Base-by-base conservation (phyloP, 2,797 vertebrate genomes). In the Rhinichthys osculus region DNA sequence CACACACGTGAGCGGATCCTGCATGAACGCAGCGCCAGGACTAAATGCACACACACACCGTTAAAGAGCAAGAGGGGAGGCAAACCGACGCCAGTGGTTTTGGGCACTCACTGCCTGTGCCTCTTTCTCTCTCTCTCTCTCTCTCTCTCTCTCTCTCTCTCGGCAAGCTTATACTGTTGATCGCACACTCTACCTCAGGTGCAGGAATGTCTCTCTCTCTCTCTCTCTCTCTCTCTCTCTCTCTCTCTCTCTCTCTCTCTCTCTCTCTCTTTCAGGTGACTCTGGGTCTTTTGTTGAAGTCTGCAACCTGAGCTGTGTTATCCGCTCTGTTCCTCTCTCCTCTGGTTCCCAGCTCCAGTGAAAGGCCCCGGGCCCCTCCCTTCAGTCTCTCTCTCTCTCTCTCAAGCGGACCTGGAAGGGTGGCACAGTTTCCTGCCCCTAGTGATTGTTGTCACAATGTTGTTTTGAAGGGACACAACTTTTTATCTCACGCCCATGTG, bases 341-440 rank as follows among this genome's bases (percentile, higher is more conserved):
- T 89, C 81, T 84, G 70, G 79, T 88, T 90, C 89, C 85, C 83
- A 89, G 86, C 78, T 79, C 72, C 59, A 66, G 44, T 89, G 78
- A 88, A 87, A 87, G 86, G 52, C 79, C 59, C 81, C 23, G 90
- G 69, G 90, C 62, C 27, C 81, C 84, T 78, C 88, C 64, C 81
- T 85, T 78, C 35, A 40, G 17, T 38, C 79, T 72, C 57, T 73
- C 64, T 54, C 79, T 72, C 57, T 64, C 54, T 69, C 84, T 62
- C 83, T 81, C 64, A 7, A 27, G 70, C 52, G 74, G 54, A 79
- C 83, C 82, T 85, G 85, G 86, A 89, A 91, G 94, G 94, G 94
- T 94, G 94, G 95, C 93, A 94, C 92, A 92, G 74, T 93, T 94
- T 95, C 94, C 95, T 91, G 90, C 91, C 90, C 85, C 88, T 91